Evolutionary conservation across 92 coral and sea anemone genomes (phyloP).

Genomic region (Actinostola sp.): DNA sequence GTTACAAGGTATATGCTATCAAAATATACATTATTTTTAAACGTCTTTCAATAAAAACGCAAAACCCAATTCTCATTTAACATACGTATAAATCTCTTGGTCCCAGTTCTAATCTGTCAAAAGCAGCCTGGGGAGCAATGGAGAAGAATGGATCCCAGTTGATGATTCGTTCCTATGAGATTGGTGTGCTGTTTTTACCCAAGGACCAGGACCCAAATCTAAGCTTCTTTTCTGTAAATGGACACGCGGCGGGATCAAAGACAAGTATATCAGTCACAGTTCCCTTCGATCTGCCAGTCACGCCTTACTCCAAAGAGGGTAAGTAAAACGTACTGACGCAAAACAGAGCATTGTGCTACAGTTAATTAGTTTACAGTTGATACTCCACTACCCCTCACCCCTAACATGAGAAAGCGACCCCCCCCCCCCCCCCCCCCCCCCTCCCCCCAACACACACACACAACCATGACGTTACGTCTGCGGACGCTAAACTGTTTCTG

Average conservation of each 20-base stretch:
- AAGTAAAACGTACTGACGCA: background rate
- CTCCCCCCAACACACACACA: too few relatives aligned
- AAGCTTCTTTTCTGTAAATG: slow-evolving; percentile 53
- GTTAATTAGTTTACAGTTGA: too few relatives aligned
- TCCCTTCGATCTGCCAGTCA: slow-evolving; percentile 87
- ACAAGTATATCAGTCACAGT: slow-evolving; percentile 54
- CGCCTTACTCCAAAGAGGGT: slow-evolving; percentile 87
- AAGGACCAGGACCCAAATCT: slow-evolving; percentile 65
- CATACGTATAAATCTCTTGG: background rate
- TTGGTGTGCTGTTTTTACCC: slow-evolving; percentile 93
- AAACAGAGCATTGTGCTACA: too few relatives aligned
- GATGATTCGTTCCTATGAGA: slow-evolving; percentile 97
- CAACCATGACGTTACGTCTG: too few relatives aligned
- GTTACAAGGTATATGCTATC: slow-evolving; percentile 94
- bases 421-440: too few relatives aligned
- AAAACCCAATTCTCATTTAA: background rate
- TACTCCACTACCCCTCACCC: too few relatives aligned
- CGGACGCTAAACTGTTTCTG: too few relatives aligned
- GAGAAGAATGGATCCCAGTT: slow-evolving; percentile 93
- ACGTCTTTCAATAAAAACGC: too few relatives aligned
- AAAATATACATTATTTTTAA: too few relatives aligned
- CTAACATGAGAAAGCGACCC: too few relatives aligned
- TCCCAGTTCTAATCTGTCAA: slow-evolving; percentile 86
- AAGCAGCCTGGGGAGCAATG: slow-evolving; percentile 97
- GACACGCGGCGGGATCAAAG: slow-evolving; percentile 26